A percentile compares a stretch with the other conserved stretches of the same genome.
Conservation (phyloP, 2,888 invertebrate species). For the Dendrolimus houi region DNA sequence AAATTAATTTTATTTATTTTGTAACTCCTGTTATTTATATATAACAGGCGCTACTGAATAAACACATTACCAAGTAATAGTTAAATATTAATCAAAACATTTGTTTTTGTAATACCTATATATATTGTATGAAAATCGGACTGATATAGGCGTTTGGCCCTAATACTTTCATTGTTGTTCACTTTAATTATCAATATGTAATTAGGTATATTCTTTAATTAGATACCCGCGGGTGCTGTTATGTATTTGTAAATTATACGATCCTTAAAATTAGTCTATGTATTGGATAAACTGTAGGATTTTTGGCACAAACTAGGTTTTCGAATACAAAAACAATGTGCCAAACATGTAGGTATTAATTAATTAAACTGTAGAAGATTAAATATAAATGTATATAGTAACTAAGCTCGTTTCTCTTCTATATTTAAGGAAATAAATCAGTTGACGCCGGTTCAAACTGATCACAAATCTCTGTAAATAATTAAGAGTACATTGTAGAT, state of each 20-base stretch:
- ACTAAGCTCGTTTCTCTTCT: conserved; percentile 28
- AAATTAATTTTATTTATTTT: no score
- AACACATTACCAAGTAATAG: no score
- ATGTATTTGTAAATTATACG: not conserved
- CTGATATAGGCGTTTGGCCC: not conserved
- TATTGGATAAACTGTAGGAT: conserved; percentile 11
- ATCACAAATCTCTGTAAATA: conserved; percentile 36
- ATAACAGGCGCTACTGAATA: no score
- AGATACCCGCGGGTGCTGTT: no score
- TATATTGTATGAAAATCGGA: not conserved
- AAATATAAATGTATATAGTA: conserved; percentile 40
- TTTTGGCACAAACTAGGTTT: conserved; percentile 23
- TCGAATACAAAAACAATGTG: conserved; percentile 5
- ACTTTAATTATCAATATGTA: no score
- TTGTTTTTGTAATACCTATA: not conserved
- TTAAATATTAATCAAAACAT: no score
- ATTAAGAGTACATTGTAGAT: conserved; percentile 40
- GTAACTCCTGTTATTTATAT: no score
- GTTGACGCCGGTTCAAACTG: conserved; percentile 5
- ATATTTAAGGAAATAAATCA: conserved; percentile 5
- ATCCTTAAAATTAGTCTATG: conserved; percentile 7
- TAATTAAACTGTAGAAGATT: conserved; percentile 35
- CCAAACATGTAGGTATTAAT: conserved; percentile 10
- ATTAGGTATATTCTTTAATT: no score
- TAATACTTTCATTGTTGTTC: no score